These are phyloP conservation scores for Orcinus orca DNA, from an alignment of 2,113 vertebrate genomes.

Conservation along the genomic window DNA sequence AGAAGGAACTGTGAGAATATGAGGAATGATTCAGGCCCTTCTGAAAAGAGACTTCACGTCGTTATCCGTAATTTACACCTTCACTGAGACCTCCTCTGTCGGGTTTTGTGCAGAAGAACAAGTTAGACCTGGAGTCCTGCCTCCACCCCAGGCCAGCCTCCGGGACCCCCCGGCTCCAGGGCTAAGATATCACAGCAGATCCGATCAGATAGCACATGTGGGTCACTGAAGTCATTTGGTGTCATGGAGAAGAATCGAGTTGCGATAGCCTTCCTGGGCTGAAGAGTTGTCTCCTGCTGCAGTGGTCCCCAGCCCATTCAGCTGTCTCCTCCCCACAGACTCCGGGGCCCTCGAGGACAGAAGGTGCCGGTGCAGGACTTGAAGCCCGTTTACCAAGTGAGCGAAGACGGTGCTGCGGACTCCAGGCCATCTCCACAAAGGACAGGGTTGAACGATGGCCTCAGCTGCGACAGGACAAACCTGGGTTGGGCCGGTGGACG, in stretches of 20 bases:
- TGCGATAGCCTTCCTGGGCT: rapidly evolving
- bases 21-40: not conserved
- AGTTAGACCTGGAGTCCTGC: not conserved
- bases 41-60: rapidly evolving
- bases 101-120: rapidly evolving
- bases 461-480: too few species aligned
- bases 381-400: not conserved
- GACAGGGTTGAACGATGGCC: not conserved
- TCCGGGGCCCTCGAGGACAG: not conserved
- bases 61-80: not conserved
- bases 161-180: rapidly evolving
- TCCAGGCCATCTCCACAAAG: not conserved
- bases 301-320: not conserved
- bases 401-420: not conserved
- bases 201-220: rapidly evolving
- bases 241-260: not conserved
- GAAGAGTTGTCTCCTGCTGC: too few species aligned
- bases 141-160: not conserved
- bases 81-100: not conserved
- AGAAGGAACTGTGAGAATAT: not conserved
- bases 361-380: not conserved
- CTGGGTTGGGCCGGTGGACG: rapidly evolving
- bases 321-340: rapidly evolving
- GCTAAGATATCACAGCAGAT: not conserved
- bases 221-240: not conserved